Base-by-base conservation (phyloP, 23 tunicate genomes). In the Phallusia fumigata region DNA sequence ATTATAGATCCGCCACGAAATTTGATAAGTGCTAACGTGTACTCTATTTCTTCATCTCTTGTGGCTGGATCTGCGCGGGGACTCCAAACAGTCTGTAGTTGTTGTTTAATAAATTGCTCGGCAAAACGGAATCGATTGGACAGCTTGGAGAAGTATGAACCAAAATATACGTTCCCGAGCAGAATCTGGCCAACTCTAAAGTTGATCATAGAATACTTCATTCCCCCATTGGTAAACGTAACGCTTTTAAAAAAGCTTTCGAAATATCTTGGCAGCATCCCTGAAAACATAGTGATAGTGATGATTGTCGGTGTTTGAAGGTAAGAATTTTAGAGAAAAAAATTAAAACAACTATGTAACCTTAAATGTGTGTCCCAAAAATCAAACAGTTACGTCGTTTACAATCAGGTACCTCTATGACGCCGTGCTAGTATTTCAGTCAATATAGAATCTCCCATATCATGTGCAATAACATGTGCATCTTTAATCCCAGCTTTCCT, bases 221-320 rank as follows among this genome's bases (percentile, higher is more conserved):
- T 97, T 33, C 99, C 99, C 31, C 99, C 99, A 81, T 97, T 97
- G 36, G 97, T 89, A 83, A 97, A 97, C 28, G 96, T 93, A 64
- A 91, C 90, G 74, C 96, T 85, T 76, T 81, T 65, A 74, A 95
- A 83, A 80, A 86, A 89, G 64, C 80, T 74, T 24, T 86, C 82
- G 64, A 90, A 89, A 65, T 95, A 86, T 3, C 65, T 52, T 34
- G 99, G 97, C 12, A 96, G 85, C 86, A 91, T 73, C 31, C 78
- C 92, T 88, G 72, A 5, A 65, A 74, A 11, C 3, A 32, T 2
- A 21, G 19, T 0, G 69, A 10, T 40, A 10, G 47, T 40, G 5
- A 40, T 3, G n/a, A n/a, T n/a, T n/a, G n/a, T n/a, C n/a, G n/a
- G n/a, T n/a, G n/a, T n/a, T n/a, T n/a, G n/a, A n/a, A n/a, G n/a